These are phyloP conservation scores for Lithophane ornitopus DNA, from an alignment of 2,888 invertebrate species.

Conservation along the genomic window DNA sequence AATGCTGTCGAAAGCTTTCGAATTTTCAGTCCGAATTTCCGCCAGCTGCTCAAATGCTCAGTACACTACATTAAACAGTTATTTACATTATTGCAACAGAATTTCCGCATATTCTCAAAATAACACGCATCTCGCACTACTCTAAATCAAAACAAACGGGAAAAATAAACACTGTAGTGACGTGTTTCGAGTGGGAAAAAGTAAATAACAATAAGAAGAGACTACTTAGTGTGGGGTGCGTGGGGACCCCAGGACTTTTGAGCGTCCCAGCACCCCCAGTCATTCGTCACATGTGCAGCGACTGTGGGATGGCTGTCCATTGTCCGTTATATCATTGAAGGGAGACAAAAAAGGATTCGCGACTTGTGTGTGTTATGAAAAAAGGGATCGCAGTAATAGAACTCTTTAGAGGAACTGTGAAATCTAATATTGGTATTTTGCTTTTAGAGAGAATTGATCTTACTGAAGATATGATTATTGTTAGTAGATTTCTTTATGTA, in stretches of 20 bases:
- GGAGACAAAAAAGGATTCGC: slow-evolving; percentile 53
- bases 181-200: slow-evolving; percentile 58
- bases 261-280: slow-evolving; percentile 69
- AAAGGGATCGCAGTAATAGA: slow-evolving; percentile 34
- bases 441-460: slow-evolving; percentile 20
- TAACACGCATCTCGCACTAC: slow-evolving; percentile 24
- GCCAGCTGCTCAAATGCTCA: neutral
- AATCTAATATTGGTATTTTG: slow-evolving; percentile 36
- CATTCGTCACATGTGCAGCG: slow-evolving; percentile 77
- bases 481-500: neutral
- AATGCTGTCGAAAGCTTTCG: neutral
- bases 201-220: slow-evolving; percentile 67
- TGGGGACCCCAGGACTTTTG: slow-evolving; percentile 44
- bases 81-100: slow-evolving; percentile 16
- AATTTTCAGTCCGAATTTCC: neutral
- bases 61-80: slow-evolving; percentile 22
- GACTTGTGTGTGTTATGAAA: slow-evolving; percentile 28
- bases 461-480: slow-evolving; percentile 1
- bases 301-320: slow-evolving; percentile 60
- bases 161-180: slow-evolving; percentile 54
- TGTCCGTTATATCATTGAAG: slow-evolving; percentile 58
- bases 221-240: slow-evolving; percentile 64
- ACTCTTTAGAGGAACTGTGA: slow-evolving; percentile 39
- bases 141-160: slow-evolving; percentile 56
- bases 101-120: slow-evolving; percentile 12